A percentile compares a stretch with the other conserved stretches of the same genome.
Evolutionary conservation across 2,888 invertebrate species (phyloP).

Genomic region (Odontocerum albicorne): DNA sequence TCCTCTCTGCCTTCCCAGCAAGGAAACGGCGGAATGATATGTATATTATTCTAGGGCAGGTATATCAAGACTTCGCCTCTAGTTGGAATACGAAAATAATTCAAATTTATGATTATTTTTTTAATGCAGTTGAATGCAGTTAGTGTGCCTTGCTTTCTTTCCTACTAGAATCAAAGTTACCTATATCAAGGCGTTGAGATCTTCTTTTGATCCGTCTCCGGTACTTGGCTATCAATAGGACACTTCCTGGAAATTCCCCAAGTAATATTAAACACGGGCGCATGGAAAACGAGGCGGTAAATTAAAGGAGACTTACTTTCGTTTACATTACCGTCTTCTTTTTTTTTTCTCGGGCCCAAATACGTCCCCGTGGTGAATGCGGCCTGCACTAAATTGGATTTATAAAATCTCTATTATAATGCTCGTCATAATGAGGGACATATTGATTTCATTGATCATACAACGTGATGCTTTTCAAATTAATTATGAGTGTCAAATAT

Average conservation of each 20-base stretch:
- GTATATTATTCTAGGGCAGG: too few species aligned
- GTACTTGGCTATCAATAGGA: constrained; percentile 26
- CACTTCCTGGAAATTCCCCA: constrained; percentile 27
- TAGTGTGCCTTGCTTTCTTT: too few species aligned
- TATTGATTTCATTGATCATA: constrained; percentile 27
- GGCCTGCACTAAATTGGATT: constrained; percentile 30
- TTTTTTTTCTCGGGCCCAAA: constrained; percentile 19
- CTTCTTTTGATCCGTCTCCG: constrained; percentile 24
- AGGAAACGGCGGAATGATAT: too few species aligned
- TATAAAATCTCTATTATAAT: constrained; percentile 32
- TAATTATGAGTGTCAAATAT: too few species aligned
- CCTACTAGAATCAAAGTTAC: too few species aligned
- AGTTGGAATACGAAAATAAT: too few species aligned
- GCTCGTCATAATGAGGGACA: constrained; percentile 9
- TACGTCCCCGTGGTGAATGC: constrained; percentile 7
- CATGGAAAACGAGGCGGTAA: constrained; percentile 34
- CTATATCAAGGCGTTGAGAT: constrained; percentile 24
- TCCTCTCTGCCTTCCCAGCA: too few species aligned
- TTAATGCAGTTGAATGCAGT: too few species aligned
- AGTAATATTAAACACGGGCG: too few species aligned
- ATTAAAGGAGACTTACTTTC: constrained; percentile 34
- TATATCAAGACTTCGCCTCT: too few species aligned
- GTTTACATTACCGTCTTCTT: constrained; percentile 29
- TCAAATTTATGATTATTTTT: too few species aligned
- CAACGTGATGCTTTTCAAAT: too few species aligned